Percentiles rank a stretch among this genome's conserved stretches.
Conservation (phyloP, 1,140 invertebrate species). For the Hyles euphorbiae region DNA sequence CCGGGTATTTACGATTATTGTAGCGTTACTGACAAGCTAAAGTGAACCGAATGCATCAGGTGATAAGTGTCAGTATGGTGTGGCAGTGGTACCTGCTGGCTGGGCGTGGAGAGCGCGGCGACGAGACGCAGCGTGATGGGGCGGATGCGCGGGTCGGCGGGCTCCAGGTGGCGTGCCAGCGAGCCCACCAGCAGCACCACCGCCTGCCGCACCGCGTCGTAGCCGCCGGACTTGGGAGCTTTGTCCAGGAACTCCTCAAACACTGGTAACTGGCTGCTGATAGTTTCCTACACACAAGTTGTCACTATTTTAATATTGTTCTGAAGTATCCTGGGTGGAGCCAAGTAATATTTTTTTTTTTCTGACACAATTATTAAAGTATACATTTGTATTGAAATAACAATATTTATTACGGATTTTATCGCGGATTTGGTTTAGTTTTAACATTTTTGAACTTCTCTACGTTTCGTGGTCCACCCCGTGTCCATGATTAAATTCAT, state of each 20-base stretch:
- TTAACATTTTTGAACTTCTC: too few species aligned
- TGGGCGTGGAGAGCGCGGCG: conserved; percentile 95
- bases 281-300: too few species aligned
- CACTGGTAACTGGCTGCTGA: conserved; percentile 87
- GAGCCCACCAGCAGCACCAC: conserved; percentile 98
- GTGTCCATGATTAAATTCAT: too few species aligned
- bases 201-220: conserved; percentile 94
- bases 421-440: too few species aligned
- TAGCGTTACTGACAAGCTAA: not conserved
- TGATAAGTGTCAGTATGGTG: not conserved
- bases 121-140: conserved; percentile 95
- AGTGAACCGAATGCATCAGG: not conserved
- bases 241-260: conserved; percentile 94
- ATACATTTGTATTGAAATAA: too few species aligned
- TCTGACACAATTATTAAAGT: too few species aligned
- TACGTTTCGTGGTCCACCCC: too few species aligned
- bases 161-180: conserved; percentile 95
- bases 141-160: conserved; percentile 89
- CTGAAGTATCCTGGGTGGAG: too few species aligned
- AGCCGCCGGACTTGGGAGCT: conserved; percentile 92
- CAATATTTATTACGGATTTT: too few species aligned
- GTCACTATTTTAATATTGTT: too few species aligned
- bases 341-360: too few species aligned
- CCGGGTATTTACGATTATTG: too few species aligned
- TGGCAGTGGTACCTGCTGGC: conserved; percentile 84